Evolutionary conservation across 2,888 invertebrate species (phyloP), one percentile per base, ranked within the genome.

Genomic region (Sinodicranocentrus sp.): DNA sequence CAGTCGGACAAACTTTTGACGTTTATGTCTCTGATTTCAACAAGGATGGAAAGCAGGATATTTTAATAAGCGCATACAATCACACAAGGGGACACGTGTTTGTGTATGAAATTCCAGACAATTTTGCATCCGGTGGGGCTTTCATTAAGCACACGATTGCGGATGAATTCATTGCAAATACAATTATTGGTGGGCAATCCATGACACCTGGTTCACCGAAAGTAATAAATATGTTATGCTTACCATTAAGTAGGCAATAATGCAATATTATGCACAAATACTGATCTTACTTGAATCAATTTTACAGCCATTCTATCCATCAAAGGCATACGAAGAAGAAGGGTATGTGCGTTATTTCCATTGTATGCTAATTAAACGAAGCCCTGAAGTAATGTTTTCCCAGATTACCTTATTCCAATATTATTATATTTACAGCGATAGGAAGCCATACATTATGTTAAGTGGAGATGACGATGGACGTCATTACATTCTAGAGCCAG

Each of bases 391-490:
- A n/a, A n/a, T n/a, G 1, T 44, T 67, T 63, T 13, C n/a, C 71
- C 19, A 28, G 39, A 23, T 59, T 15, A 48, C 23, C 17, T 1
- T 17, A 48, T 70, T 44, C 19, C 10, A 44, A 54, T 33, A 26
- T 67, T 5, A 48, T 26, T 33, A 17, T 19, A 8, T 21, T 23
- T 68, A 8, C 15, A 83, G 78, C 44, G 86, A 85, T 8, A 87
- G 87, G 59, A 89, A 89, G 77, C 89, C 89, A 0, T 89, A 88
- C 86, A 87, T 90, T 33, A 65, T 89, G n/a, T 67, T 90, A n/a
- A 89, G 89, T 52, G 90, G 90, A 15, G 90, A 90, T 85, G 90
- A 89, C 65, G 90, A 90, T 78, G 89, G 89, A 0, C 73, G 84
- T 2, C 88, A 89, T 84, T 89, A 89, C 84, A 84, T 89, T 68